These are phyloP conservation scores for Penelope pileata DNA, from an alignment of 2,113 vertebrate genomes.

Conservation along the genomic window DNA sequence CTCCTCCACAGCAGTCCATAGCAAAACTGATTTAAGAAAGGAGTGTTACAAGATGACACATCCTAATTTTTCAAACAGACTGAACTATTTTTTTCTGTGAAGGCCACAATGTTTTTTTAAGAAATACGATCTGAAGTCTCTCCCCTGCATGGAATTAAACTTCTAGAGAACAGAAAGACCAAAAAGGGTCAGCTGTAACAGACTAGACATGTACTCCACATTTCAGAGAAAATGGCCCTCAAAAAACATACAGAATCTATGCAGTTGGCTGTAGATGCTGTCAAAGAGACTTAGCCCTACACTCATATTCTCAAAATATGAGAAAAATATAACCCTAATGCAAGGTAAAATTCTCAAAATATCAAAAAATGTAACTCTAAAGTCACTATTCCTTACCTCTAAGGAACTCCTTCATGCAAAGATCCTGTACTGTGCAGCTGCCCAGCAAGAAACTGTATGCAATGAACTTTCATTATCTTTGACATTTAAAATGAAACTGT, in stretches of 20 bases:
- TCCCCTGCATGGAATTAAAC: not conserved
- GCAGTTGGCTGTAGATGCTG: not conserved
- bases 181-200: not conserved
- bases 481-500: not conserved
- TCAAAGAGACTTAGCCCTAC: not conserved
- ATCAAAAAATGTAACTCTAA: not conserved
- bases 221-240: not conserved
- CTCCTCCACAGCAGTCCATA: not conserved
- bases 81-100: not conserved
- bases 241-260: not conserved
- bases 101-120: not conserved
- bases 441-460: not conserved
- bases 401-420: not conserved
- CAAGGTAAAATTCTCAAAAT: too few species aligned
- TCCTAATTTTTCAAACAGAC: not conserved
- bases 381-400: not conserved
- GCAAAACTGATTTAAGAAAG: not conserved
- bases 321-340: not conserved
- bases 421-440: not conserved
- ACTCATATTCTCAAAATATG: not conserved
- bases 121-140: accelerated
- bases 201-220: not conserved
- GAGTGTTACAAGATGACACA: not conserved
- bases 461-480: not conserved
- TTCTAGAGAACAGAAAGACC: not conserved